Base-by-base conservation (phyloP, 2,888 invertebrate genomes). In the Caenorhabditis sp. region DNA sequence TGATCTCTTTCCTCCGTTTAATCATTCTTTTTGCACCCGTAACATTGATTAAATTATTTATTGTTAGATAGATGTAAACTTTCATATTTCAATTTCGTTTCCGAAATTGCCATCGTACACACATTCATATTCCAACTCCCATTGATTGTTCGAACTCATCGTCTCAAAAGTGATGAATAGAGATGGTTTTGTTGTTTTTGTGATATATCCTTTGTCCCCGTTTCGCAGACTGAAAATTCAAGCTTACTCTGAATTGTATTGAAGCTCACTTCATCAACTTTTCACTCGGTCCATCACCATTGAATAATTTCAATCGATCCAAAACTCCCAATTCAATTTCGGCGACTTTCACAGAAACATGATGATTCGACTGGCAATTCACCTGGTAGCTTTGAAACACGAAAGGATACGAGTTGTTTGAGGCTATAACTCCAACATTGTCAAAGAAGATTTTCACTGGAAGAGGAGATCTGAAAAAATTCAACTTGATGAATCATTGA, bases 21-120 rank as follows among this genome's bases (percentile, higher is more conserved):
- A 54, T 21, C 26, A 12, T 43, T 20, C 54, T 17, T 53, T 38
- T 52, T 26, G 49, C 58, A 57, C 49, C 58, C 63, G 17, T 49
- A 56, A 54, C 23, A 38, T 26, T 27, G 23, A 54, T 50, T 50
- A 59, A 58, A 59, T 64, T 52, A 36, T 58, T 20, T 59, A 59
- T 52, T 27, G 4, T 53, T 7, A 25, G 8, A 4, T n/a, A n/a
- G n/a, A n/a, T n/a, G n/a, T n/a, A n/a, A n/a, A n/a, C 3, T 31
- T 58, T 65, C 50, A 70, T 49, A 76, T 70, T 14, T 57, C 54
- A 43, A 76, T 76, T 49, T 76, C 76, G 0, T 61, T 66, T 1
- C 76, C 76, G 61, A 76, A 31, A 54, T 67, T 70, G 0, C 72
- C 76, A 63, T 76, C 72, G 12, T 60, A 59, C 12, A 57, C 57